Evolutionary conservation across 2,113 vertebrate species (phyloP), one percentile per base, ranked within the genome.

Genomic region (Piprites chloris): DNA sequence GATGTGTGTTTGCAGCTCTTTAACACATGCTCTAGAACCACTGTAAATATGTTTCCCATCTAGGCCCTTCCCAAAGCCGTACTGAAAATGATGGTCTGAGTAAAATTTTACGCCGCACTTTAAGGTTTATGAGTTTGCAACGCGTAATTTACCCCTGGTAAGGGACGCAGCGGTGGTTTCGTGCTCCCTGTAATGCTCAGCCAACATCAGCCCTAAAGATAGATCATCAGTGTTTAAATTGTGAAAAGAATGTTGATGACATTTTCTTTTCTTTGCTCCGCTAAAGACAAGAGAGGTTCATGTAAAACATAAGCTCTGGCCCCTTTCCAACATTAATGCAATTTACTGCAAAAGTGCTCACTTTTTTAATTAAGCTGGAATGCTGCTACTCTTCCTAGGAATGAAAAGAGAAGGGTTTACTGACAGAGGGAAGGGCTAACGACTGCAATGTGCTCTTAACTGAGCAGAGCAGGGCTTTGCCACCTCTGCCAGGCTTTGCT

Each of bases 321-420:
- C 69, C n/a, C 58, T 85, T 75, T 95, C 93, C 88, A 94, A 6
- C 2, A 19, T 87, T 87, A 96, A 94, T 93, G 93, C 88, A 93
- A 93, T 85, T 95, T 95, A 76, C 92, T 94, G 95, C 80, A 89
- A 72, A 96, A 96, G 86, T 89, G 88, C 49, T 96, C 93, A 37
- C 88, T 96, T 84, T 94, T 96, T 95, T 89, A 96, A 96, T 95
- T 93, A 96, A 89, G 90, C 76, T 82, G 95, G 85, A 90, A 94
- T 94, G 93, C 73, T 89, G 90, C 95, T 95, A 90, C 92, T 90
- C 88, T 82, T 90, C 6, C 1, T 81, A 75, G 90, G 93, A 96
- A 96, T 93, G 93, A 80, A 87, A 81, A 94, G 74, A 2, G 49
- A 85, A 42, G 0, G 49, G 62, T 74, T 96, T 95, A 97, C 84